Evolutionary conservation across 2,888 invertebrate species (phyloP), one percentile per base, ranked within the genome.

Genomic region (Gasteruption jaculator): DNA sequence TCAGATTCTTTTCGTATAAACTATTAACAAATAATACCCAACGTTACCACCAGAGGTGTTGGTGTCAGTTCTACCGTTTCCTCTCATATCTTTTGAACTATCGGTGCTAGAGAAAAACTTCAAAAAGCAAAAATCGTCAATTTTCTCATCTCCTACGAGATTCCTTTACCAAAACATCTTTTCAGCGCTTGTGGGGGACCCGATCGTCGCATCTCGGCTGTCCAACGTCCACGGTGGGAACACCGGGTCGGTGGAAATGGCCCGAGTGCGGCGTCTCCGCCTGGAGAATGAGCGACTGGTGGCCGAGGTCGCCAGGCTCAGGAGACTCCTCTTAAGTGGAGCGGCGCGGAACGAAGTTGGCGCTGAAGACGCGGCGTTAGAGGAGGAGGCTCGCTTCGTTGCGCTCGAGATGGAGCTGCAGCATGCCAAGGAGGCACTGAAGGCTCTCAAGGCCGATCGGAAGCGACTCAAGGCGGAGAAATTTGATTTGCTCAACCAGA

Each of bases 401-500:
- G 79, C 77, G 41, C 71, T 85, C 33, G 83, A 85, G 60, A 81
- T 82, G 59, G 86, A 88, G 60, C 74, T 89, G 43, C 79, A 84
- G 45, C 77, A 87, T 48, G 86, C 88, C 14, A 83, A 86, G 67
- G 89, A 90, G 72, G 86, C 88, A 32, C 76, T 90, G 19, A 80
- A 73, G 78, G 90, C 86, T 40, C 74, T 94, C 63, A 91, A 92
- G 71, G 83, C 87, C 45, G 94, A 95, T 72, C 80, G 92, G 48
- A 91, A 92, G 72, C 80, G 91, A 51, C 76, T 94, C 66, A 91
- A 92, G 74, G 87, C 90, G 10, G 94, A 95, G 74, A 93, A 93
- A 74, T 87, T 88, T 65, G 94, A 94, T 73, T 78, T 95, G 50
- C 76, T 94, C 56, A 88, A 86, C 66, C 93, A 94, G 75, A 93